Evolutionary conservation across 2,888 invertebrate species (phyloP).

Genomic region (Erannis defoliaria): DNA sequence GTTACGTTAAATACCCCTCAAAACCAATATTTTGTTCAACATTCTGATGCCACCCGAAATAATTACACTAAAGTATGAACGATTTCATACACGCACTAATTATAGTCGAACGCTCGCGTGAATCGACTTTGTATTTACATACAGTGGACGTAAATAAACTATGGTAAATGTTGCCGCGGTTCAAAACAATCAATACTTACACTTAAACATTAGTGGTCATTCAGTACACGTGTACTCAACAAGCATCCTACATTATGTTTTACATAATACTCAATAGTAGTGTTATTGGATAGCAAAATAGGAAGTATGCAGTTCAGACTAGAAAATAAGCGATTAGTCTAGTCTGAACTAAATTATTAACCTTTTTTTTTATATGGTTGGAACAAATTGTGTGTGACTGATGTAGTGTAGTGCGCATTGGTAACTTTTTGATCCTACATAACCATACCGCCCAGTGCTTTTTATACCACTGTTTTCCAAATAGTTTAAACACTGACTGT

Average conservation of each 20-base stretch:
- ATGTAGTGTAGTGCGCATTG: neutral
- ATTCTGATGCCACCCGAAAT: constrained; percentile 71
- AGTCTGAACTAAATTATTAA: neutral
- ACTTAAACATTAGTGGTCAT: neutral
- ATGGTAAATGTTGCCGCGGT: constrained; percentile 28
- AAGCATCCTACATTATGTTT: neutral
- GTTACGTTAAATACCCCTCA: constrained; percentile 70
- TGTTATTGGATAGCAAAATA: constrained; percentile 2
- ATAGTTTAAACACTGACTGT: neutral
- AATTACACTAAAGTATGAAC: constrained; percentile 72
- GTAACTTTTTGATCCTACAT: neutral
- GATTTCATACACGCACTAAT: constrained; percentile 68
- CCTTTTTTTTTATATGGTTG: neutral
- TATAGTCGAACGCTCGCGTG: constrained; percentile 58
- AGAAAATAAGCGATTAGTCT: neutral
- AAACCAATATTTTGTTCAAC: constrained; percentile 74
- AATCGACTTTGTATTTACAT: constrained; percentile 65
- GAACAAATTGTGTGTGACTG: neutral
- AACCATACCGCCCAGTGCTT: neutral
- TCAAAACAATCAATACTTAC: constrained; percentile 1
- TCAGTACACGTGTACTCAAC: constrained; percentile 5
- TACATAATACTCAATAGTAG: neutral
- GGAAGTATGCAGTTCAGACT: neutral
- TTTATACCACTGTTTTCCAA: neutral
- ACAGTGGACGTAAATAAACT: constrained; percentile 59